phyloP scores from a whole-genome alignment of 2,797 vertebrate genomes.

The Pangasius mekongensis region DNA sequence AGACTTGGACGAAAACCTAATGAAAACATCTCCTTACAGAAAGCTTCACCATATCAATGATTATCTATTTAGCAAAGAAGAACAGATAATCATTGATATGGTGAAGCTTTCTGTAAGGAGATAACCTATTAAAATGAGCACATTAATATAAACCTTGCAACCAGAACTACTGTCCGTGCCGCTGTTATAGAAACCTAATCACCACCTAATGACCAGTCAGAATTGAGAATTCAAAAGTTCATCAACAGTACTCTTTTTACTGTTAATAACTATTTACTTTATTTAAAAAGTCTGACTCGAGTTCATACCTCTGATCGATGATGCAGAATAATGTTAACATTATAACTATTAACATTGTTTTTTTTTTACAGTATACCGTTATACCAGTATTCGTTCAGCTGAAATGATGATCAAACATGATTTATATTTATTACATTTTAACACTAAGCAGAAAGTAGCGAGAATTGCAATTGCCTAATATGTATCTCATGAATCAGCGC shows the following conservation, averaged over 20 bases:
- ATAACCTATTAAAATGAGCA: not conserved
- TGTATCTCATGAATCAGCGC: not conserved
- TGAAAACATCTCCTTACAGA: too few relatives aligned
- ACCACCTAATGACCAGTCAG: not conserved
- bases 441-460: not conserved
- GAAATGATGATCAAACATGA: not conserved
- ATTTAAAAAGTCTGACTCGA: not conserved
- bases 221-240: not conserved
- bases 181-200: not conserved
- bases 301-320: not conserved
- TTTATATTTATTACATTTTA: not conserved
- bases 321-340: not conserved
- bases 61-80: too few relatives aligned
- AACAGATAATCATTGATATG: too few relatives aligned
- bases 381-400: slow-evolving; percentile 2
- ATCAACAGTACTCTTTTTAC: not conserved
- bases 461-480: not conserved
- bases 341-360: not conserved
- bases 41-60: too few relatives aligned
- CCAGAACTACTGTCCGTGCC: not conserved
- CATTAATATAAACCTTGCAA: not conserved
- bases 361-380: not conserved
- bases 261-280: not conserved
- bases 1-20: too few relatives aligned
- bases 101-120: too few relatives aligned